Conservation (phyloP, 2,797 vertebrate genomes). For the Phoebastria nigripes region DNA sequence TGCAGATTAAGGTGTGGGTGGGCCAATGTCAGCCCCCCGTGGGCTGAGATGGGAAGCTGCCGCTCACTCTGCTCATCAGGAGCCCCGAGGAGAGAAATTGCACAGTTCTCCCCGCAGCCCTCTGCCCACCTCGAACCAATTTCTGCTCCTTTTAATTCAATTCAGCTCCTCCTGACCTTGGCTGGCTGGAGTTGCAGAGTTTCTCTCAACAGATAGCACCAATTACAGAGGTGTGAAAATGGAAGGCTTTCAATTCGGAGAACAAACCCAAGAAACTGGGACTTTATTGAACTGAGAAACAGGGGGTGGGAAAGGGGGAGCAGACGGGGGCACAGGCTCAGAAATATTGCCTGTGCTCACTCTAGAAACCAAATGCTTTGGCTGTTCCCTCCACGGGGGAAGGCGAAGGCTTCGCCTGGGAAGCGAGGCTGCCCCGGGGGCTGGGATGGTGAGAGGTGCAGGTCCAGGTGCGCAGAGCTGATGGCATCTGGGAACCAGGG, state of each 20-base stretch:
- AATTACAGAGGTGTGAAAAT: slow-evolving; percentile 80
- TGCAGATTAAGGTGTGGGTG: slow-evolving; percentile 8
- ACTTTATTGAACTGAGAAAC: slow-evolving; percentile 57
- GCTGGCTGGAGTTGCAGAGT: slow-evolving; percentile 68
- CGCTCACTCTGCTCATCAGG: slow-evolving; percentile 23
- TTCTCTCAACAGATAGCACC: slow-evolving; percentile 76
- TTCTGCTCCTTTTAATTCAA: slow-evolving; percentile 76
- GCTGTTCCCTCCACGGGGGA: rapidly evolving
- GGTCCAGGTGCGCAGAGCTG: not conserved
- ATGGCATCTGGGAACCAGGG: not conserved
- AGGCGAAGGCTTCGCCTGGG: not conserved
- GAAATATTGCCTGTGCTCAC: not conserved
- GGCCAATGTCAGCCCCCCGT: not conserved
- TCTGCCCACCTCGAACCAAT: slow-evolving; percentile 70
- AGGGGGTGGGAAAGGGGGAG: not conserved
- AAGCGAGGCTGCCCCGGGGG: not conserved
- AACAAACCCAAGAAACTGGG: slow-evolving; percentile 52
- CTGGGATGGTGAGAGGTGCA: not conserved
- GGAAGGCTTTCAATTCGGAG: slow-evolving; percentile 69
- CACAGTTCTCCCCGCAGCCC: slow-evolving; percentile 7
- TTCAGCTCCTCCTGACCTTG: slow-evolving; percentile 72
- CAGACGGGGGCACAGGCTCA: not conserved
- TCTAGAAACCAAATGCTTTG: not conserved
- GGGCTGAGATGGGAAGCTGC: slow-evolving; percentile 15
- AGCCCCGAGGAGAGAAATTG: slow-evolving; percentile 65